These are phyloP conservation scores for pig (Sus scrofa) DNA, from an alignment of 2,113 vertebrate genomes.

Conservation along the genomic window T2T-Sscrofa CM000830.6:129598501-129599000, in stretches of 20 bases:
- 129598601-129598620: not conserved
- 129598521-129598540: not conserved
- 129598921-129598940: not conserved
- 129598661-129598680: not conserved
- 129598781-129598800: slow-evolving; percentile 46
- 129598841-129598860: not conserved
- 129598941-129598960: not conserved
- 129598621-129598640: slow-evolving; percentile 19
- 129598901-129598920: not conserved
- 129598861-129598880: not conserved
- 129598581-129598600: slow-evolving; percentile 19
- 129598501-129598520: not conserved
- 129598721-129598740: not conserved
- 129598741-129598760: not conserved
- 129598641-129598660: not conserved
- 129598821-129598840: not conserved
- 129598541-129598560: not conserved
- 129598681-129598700: not conserved
- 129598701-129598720: not conserved
- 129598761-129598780: slow-evolving; percentile 18
- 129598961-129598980: not conserved
- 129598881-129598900: not conserved
- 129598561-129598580: not conserved
- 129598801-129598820: slow-evolving; percentile 24
- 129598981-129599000: slow-evolving; percentile 5